Percentiles rank a stretch among this genome's conserved stretches.
phyloP scores from a whole-genome alignment of 2,113 vertebrate genomes.

The Loxodonta africana region DNA sequence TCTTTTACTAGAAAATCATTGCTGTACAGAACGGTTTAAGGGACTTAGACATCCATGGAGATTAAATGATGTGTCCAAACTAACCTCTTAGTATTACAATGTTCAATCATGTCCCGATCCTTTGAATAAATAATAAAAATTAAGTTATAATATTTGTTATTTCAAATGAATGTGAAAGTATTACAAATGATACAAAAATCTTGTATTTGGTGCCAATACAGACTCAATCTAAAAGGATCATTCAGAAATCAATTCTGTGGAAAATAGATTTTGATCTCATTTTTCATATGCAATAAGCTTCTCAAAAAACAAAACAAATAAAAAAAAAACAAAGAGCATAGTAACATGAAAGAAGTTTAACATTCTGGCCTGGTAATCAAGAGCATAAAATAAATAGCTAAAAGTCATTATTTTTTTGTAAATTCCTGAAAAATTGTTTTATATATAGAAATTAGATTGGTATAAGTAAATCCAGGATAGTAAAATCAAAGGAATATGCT shows the following conservation, averaged over 20 bases:
- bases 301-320: background rate
- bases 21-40: background rate
- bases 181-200: slow-evolving; percentile 3
- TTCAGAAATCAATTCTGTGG: slow-evolving; percentile 62
- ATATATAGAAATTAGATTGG: background rate
- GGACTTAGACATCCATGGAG: slow-evolving; percentile 37
- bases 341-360: background rate
- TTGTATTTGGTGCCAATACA: slow-evolving; percentile 16
- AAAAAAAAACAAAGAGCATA: background rate
- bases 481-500: background rate
- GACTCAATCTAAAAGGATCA: slow-evolving; percentile 61
- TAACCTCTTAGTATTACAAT: slow-evolving; percentile 46
- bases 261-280: slow-evolving; percentile 62
- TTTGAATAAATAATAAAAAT: slow-evolving; percentile 76
- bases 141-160: slow-evolving; percentile 67
- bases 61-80: slow-evolving; percentile 53
- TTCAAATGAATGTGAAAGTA: slow-evolving; percentile 46
- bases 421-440: background rate
- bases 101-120: slow-evolving; percentile 59
- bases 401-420: background rate
- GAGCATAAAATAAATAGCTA: background rate
- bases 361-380: slow-evolving; percentile 23
- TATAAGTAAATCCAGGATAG: background rate
- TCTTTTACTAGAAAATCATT: background rate
- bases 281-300: slow-evolving; percentile 73